Percentiles rank a stretch among this genome's conserved stretches.
These are phyloP conservation scores for Xyrauchen texanus DNA, from an alignment of 2,113 vertebrate species.

Conservation along the genomic window DNA sequence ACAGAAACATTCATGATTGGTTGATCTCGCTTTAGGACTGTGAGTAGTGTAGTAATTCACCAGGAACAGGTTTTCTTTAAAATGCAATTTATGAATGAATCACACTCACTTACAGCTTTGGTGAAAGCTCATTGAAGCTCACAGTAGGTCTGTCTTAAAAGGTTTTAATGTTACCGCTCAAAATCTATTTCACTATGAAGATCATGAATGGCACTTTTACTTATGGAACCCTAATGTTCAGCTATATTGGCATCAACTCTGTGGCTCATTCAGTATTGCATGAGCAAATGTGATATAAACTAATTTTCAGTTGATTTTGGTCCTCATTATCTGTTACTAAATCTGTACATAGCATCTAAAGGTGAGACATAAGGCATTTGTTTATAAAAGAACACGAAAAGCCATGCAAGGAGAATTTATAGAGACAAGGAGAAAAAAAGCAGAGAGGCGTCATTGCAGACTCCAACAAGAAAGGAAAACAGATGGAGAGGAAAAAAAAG, in stretches of 20 bases:
- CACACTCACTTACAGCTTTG: no score
- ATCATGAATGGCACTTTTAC: no score
- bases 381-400: neutral
- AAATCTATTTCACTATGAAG: no score
- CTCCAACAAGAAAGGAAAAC: constrained; percentile 14
- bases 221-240: no score
- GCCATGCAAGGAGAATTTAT: neutral
- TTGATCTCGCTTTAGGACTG: no score
- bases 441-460: neutral
- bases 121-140: no score
- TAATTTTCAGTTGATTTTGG: neutral
- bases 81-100: no score
- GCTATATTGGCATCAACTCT: neutral
- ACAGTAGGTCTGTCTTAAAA: no score
- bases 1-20: no score
- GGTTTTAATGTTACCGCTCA: no score
- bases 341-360: neutral
- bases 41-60: no score
- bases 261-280: neutral
- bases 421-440: neutral
- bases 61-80: no score
- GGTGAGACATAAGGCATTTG: neutral
- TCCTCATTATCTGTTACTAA: neutral
- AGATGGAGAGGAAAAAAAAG: constrained; percentile 28
- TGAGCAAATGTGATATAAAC: neutral